phyloP scores from a whole-genome alignment of 2,113 vertebrate genomes.

The Zosterops borbonicus region DNA sequence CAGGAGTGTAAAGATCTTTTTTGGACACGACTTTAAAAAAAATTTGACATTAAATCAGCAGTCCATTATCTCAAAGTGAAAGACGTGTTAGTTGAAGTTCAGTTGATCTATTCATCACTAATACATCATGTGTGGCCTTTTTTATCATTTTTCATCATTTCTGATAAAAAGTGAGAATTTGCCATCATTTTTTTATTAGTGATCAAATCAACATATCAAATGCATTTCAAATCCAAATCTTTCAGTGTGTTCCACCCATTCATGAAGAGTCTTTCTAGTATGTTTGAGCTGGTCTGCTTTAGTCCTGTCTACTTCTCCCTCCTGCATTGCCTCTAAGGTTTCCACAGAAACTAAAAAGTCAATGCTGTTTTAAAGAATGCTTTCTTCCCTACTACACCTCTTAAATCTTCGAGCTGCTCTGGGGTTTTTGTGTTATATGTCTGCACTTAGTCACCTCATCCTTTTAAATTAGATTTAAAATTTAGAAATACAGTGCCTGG shows the following conservation, averaged over 20 bases:
- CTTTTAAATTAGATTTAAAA: slow-evolving; percentile 28
- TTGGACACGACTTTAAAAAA: neutral
- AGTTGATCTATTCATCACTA: neutral
- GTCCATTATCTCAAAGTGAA: neutral
- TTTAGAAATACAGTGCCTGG: neutral
- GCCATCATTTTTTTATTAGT: neutral
- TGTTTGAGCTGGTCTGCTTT: neutral
- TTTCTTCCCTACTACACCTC: slow-evolving; percentile 27
- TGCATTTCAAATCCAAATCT: neutral
- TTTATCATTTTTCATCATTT: neutral
- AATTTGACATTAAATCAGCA: neutral
- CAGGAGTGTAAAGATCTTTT: neutral
- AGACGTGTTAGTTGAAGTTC: neutral
- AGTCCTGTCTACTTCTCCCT: neutral
- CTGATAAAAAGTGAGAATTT: neutral
- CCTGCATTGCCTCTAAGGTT: neutral
- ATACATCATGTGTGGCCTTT: neutral
- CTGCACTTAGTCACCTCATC: neutral
- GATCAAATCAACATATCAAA: neutral
- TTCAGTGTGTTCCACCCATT: neutral
- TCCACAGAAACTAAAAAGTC: slow-evolving; percentile 25
- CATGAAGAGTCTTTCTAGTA: neutral
- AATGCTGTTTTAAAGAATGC: neutral
- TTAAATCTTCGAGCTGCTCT: slow-evolving; percentile 33
- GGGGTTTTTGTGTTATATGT: slow-evolving; percentile 16